Evolutionary conservation across 2,888 invertebrate species (phyloP), one percentile per base, ranked within the genome.

Genomic region (Polymixis lichenea): DNA sequence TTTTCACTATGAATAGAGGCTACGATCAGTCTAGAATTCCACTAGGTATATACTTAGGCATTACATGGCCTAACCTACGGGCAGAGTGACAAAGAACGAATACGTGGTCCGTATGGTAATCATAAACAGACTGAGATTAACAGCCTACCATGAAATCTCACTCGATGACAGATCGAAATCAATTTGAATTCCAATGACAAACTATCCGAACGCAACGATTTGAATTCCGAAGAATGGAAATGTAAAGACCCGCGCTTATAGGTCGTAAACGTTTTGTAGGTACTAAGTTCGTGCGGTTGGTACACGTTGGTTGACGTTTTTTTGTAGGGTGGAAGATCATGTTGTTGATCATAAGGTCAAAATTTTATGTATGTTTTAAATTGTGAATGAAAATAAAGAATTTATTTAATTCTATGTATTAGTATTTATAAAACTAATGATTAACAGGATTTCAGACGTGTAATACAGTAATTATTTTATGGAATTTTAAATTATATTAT

Each of bases 101-200:
- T 88, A 86, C 89, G 89, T 89, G 90, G 80, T 69, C 70, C 83
- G 91, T 91, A 91, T 92, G 88, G 87, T 90, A 91, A 92, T 92
- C 89, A 88, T 88, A 88, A 89, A 88, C 32, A 32, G 32, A 38
- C 79, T 69, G 84, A 90, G 89, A 91, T 91, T 90, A 90, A 87
- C 84, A 79, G 77, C 78, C 80, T 89, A 92, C 91, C 85, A 91
- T 86, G 88, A 88, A 88, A 92, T 90, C 91, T 92, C 90, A 85
- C 86, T 83, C 88, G 87, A 90, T 89, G 89, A 90, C 89, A 89
- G 87, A 82, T 90, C 89, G 87, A 89, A 89, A 87, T 87, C 90
- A 88, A 90, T 90, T 92, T 88, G 90, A 91, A 91, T 91, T 91
- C 89, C 88, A 87, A 88, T 87, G 87, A 89, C 87, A 88, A 83